Percentiles rank a stretch among this genome's conserved stretches.
phyloP scores from a whole-genome alignment of 2,797 vertebrate genomes.

The Xyrichtys novacula region DNA sequence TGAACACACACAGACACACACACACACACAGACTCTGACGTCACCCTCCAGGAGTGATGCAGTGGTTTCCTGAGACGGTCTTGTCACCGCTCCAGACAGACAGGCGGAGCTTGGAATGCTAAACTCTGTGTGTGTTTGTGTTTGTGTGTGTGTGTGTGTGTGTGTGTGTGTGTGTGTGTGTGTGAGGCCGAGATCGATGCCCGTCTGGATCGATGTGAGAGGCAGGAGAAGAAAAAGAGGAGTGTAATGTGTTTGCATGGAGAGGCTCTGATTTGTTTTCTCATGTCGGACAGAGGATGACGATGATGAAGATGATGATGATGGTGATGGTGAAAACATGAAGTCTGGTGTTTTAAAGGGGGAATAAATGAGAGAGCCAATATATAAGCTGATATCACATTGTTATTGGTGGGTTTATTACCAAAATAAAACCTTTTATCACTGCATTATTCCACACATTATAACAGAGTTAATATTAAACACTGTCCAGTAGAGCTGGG shows the following conservation, averaged over 20 bases:
- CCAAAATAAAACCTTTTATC: no score
- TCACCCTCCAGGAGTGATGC: constrained; percentile 21
- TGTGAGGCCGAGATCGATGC: constrained; percentile 22
- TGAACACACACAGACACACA: constrained; percentile 25
- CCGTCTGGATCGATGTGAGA: constrained; percentile 50
- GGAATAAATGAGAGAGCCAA: no score
- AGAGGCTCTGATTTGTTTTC: constrained; percentile 9
- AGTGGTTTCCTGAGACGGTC: constrained; percentile 21
- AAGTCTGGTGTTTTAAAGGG: no score
- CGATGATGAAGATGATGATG: no score
- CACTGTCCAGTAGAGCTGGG: no score
- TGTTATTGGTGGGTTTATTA: no score
- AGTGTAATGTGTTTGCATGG: not conserved
- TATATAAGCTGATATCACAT: no score
- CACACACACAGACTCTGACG: not conserved
- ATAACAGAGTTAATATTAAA: no score
- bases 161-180: constrained; percentile 4
- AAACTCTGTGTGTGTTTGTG: constrained; percentile 2
- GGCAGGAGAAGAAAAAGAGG: constrained; percentile 3
- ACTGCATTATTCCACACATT: no score
- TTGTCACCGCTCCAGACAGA: constrained; percentile 36
- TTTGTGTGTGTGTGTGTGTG: constrained; percentile 13
- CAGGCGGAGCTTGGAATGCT: constrained; percentile 14
- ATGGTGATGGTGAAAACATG: not conserved
- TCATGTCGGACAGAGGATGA: not conserved